Conservation (phyloP, 2,888 invertebrate genomes). For the Chymomyza amoena region DNA sequence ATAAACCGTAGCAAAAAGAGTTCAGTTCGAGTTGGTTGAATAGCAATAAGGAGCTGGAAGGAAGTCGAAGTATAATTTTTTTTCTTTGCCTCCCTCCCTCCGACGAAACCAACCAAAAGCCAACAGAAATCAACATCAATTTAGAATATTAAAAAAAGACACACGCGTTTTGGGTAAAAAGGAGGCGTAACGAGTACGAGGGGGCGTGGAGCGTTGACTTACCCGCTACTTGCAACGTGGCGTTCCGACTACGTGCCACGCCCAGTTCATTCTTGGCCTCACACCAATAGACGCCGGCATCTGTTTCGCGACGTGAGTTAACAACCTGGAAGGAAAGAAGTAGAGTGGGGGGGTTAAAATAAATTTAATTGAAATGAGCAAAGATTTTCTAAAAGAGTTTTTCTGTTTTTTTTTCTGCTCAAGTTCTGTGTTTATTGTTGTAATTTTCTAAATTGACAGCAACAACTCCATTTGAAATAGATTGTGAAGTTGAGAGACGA, state of each 20-base stretch:
- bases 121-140: constrained; percentile 66
- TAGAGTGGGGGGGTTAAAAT: constrained; percentile 34
- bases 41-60: constrained; percentile 16
- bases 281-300: constrained; percentile 92
- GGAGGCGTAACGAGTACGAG: neutral
- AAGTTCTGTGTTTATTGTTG: constrained; percentile 23
- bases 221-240: constrained; percentile 92
- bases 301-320: constrained; percentile 86
- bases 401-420: neutral
- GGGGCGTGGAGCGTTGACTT: constrained; percentile 71
- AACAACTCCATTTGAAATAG: neutral
- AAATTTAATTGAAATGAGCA: constrained; percentile 59
- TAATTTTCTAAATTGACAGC: constrained; percentile 65
- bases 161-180: constrained; percentile 40
- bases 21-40: neutral
- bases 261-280: constrained; percentile 91
- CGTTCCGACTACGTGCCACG: constrained; percentile 89
- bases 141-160: constrained; percentile 66
- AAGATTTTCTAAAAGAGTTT: neutral
- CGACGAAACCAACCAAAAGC: constrained; percentile 19
- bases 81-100: neutral
- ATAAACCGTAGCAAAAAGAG: neutral
- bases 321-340: constrained; percentile 80
- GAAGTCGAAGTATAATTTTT: constrained; percentile 15
- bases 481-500: too few relatives aligned